These are phyloP conservation scores for Cyprinella venusta DNA, from an alignment of 2,797 vertebrate species.

Conservation along the genomic window DNA sequence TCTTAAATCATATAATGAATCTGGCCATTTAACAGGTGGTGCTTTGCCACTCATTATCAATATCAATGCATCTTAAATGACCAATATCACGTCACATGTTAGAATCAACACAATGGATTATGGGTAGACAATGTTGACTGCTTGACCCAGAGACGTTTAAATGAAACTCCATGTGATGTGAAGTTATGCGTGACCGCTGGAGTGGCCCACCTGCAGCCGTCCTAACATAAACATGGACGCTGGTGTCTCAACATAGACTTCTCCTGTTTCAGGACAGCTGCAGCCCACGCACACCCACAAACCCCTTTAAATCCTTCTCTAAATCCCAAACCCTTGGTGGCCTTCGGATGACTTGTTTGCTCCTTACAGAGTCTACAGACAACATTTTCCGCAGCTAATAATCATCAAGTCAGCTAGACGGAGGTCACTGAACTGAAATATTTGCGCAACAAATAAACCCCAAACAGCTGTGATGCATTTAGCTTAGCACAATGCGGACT, in stretches of 20 bases:
- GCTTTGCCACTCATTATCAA: slow-evolving; percentile 15
- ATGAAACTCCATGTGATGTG: slow-evolving; percentile 28
- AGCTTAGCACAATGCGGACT: slow-evolving; percentile 8
- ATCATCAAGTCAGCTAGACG: slow-evolving; percentile 2
- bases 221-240: slow-evolving; percentile 60
- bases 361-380: slow-evolving; percentile 72
- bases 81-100: slow-evolving; percentile 11
- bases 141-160: slow-evolving; percentile 35
- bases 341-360: slow-evolving; percentile 71
- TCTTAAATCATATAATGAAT: slow-evolving; percentile 24
- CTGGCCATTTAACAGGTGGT: not conserved
- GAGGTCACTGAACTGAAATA: slow-evolving; percentile 26
- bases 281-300: slow-evolving; percentile 70
- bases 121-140: slow-evolving; percentile 31
- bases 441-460: slow-evolving; percentile 9
- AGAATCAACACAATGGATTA: slow-evolving; percentile 10
- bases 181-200: slow-evolving; percentile 49
- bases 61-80: slow-evolving; percentile 16
- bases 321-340: slow-evolving; percentile 74
- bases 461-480: slow-evolving; percentile 21
- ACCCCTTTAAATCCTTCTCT: slow-evolving; percentile 78
- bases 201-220: slow-evolving; percentile 55
- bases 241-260: slow-evolving; percentile 74
- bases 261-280: slow-evolving; percentile 85
- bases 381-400: slow-evolving; percentile 79